These are phyloP conservation scores for Lepidothrix coronata DNA, from an alignment of 2,113 vertebrate genomes.

Conservation along the genomic window DNA sequence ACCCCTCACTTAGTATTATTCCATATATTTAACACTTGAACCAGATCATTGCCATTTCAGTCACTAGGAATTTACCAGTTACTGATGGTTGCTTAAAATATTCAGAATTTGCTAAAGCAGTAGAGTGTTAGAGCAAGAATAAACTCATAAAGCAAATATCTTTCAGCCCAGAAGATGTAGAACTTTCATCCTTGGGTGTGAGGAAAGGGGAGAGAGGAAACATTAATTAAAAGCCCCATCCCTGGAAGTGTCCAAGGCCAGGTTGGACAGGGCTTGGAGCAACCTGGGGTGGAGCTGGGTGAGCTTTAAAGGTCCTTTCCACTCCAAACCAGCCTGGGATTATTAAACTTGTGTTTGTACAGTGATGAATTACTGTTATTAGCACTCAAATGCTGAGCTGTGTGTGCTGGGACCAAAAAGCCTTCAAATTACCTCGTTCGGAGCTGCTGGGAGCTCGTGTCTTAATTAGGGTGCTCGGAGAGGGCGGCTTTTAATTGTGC, in stretches of 20 bases:
- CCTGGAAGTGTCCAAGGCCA: neutral
- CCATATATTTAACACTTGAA: neutral
- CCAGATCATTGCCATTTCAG: neutral
- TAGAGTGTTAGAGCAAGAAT: neutral
- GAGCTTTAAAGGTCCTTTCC: neutral
- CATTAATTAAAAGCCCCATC: neutral
- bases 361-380: neutral
- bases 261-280: neutral
- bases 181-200: neutral
- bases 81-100: neutral
- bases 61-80: neutral
- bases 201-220: neutral
- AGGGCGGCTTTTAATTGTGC: neutral
- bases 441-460: no score
- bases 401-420: neutral
- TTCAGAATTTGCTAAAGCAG: neutral
- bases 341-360: neutral
- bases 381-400: neutral
- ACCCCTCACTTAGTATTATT: neutral
- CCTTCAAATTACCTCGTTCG: neutral
- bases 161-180: rapidly evolving
- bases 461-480: neutral
- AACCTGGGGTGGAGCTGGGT: neutral
- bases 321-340: neutral
- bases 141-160: neutral